phyloP scores from a whole-genome alignment of 2,113 vertebrate species.

The Anolis carolinensis region DNA sequence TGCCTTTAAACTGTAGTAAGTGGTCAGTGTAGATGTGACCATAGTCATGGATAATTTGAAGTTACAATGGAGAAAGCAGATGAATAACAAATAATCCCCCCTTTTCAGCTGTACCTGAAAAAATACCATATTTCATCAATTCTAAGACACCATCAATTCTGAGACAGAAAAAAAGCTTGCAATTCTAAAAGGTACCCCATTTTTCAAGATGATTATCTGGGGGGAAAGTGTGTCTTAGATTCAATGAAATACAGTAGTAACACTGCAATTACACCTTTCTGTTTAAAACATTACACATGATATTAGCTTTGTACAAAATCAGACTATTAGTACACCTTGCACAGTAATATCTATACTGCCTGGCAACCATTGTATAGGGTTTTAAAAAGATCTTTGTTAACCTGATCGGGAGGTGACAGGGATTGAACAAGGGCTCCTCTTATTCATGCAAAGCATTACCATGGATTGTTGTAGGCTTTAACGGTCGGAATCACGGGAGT shows the following conservation, averaged over 20 bases:
- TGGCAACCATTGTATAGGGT: not conserved
- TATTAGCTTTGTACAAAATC: too few species aligned
- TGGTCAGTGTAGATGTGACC: too few species aligned
- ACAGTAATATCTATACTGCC: not conserved
- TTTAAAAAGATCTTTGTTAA: not conserved
- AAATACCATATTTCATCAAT: too few species aligned
- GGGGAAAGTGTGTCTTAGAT: too few species aligned
- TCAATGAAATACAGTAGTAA: not conserved
- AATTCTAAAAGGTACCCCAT: too few species aligned
- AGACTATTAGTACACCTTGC: not conserved
- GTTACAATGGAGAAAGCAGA: not conserved
- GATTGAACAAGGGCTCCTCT: not conserved
- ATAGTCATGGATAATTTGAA: not conserved
- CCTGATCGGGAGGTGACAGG: not conserved
- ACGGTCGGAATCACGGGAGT: too few species aligned
- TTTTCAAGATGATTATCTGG: too few species aligned
- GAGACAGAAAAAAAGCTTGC: too few species aligned
- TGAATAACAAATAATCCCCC: not conserved
- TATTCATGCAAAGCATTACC: not conserved
- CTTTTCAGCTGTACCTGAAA: too few species aligned
- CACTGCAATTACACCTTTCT: not conserved
- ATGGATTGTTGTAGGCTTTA: too few species aligned
- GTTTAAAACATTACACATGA: not conserved
- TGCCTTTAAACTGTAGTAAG: too few species aligned
- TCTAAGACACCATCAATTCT: too few species aligned